Base-by-base conservation (phyloP, 2,797 vertebrate genomes). In the Ctenopoma multispine region DNA sequence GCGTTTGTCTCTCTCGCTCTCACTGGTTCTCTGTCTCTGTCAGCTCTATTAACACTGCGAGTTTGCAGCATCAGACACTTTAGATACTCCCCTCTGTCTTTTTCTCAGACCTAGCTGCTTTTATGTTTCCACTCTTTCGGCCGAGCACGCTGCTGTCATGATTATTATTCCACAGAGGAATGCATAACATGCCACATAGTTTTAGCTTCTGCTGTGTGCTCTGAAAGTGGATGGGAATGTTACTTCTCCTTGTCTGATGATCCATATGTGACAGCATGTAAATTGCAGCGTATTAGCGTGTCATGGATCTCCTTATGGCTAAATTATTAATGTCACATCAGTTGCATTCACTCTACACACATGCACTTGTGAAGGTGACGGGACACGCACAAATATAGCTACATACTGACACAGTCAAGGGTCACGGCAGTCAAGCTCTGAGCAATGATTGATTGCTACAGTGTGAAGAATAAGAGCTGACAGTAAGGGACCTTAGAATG, bases 31-130 rank as follows among this genome's bases (percentile, higher is more conserved):
- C 54, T 23, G 63, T 65, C 80, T 79, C 40, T 84, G 81, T 77
- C 82, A 76, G 69, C 81, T 88, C 64, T 78, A 75, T 87, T 83
- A 83, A 79, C 79, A 69, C 65, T 62, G 63, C 23, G 80, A 82
- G 72, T 89, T 86, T 5, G 44, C 63, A 76, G 74, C 75, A 76
- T 27, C 67, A 72, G 64, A 43, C 81, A 72, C 75, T 85, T 80
- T 79, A 77, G 63, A 84, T 72, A 71, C 65, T 77, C 63, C 46
- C 38, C 36, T 62, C 54, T 69, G 24, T 62, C 58, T 84, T 29
- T 63, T 60, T 31, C 64, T 68, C 64, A n/a, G 15, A 68, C 57
- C 61, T 50, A 27, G 44, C 58, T 8, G 53, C 51, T 60, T 79
- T 72, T 34, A 54, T 51, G 55, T 51, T 43, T 59, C 68, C 64